These are phyloP conservation scores for Seriola aureovittata DNA, from an alignment of 2,113 vertebrate genomes.

Conservation along the genomic window DNA sequence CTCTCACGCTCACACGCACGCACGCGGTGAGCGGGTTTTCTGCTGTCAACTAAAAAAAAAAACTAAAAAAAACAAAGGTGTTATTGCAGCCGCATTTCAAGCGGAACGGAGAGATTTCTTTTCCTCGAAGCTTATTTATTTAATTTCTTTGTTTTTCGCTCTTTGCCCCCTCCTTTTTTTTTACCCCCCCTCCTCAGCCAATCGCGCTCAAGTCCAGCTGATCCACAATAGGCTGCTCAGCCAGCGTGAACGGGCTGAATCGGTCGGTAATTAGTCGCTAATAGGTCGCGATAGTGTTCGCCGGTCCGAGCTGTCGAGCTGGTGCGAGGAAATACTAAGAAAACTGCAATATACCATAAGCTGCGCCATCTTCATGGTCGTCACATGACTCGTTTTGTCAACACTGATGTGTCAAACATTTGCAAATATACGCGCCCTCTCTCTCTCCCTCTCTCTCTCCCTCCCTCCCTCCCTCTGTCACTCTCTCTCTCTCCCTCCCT, in stretches of 20 bases:
- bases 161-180: neutral
- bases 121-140: conserved; percentile 45
- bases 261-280: conserved; percentile 48
- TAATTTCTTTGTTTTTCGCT: conserved; percentile 25
- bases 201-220: conserved; percentile 30
- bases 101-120: conserved; percentile 28
- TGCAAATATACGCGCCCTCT: conserved; percentile 63
- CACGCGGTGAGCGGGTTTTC: conserved; percentile 47
- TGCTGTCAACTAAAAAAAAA: neutral
- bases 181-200: neutral
- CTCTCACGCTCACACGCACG: conserved; percentile 38
- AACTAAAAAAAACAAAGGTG: conserved; percentile 7
- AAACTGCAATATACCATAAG: conserved; percentile 72
- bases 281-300: conserved; percentile 38
- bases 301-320: conserved; percentile 33
- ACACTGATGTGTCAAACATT: conserved; percentile 78
- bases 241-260: conserved; percentile 9
- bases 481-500: conserved; percentile 22
- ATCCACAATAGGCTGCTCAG: conserved; percentile 28
- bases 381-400: conserved; percentile 84
- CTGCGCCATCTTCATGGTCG: conserved; percentile 81
- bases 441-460: conserved; percentile 16
- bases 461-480: conserved; percentile 17
- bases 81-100: conserved; percentile 62
- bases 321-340: conserved; percentile 54